Percentiles rank a stretch among this genome's conserved stretches.
phyloP scores from a whole-genome alignment of 2,797 vertebrate species.

The Pagetopsis macropterus region DNA sequence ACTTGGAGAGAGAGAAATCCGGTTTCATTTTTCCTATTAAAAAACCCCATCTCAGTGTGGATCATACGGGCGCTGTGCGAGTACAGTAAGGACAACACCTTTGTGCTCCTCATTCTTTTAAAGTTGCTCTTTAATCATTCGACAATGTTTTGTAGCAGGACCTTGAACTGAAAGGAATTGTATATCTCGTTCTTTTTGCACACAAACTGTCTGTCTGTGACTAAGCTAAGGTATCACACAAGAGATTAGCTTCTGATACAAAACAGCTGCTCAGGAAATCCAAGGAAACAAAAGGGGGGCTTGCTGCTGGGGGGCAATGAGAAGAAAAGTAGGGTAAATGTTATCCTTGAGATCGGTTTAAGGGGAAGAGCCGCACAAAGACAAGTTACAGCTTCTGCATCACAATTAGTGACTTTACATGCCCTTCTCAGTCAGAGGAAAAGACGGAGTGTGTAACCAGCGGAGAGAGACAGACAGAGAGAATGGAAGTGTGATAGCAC shows the following conservation, averaged over 20 bases:
- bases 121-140: conserved; percentile 30
- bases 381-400: conserved; percentile 59
- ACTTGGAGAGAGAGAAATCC: conserved; percentile 3
- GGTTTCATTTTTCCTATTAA: conserved; percentile 11
- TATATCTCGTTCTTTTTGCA: conserved; percentile 21
- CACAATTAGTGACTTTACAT: conserved; percentile 62
- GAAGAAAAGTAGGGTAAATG: conserved; percentile 35
- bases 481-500: conserved; percentile 58
- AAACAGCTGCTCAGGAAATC: conserved; percentile 13
- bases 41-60: conserved; percentile 5
- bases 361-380: conserved; percentile 53
- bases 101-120: conserved; percentile 22
- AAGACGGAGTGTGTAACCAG: conserved; percentile 28
- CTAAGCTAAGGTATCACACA: conserved; percentile 39
- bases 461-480: conserved; percentile 31
- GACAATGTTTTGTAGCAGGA: not conserved
- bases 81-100: conserved; percentile 14
- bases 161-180: conserved; percentile 29
- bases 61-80: not conserved
- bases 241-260: conserved; percentile 36
- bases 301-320: conserved; percentile 37
- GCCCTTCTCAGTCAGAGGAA: conserved; percentile 47
- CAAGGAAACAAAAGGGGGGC: conserved; percentile 46
- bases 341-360: conserved; percentile 66
- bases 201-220: conserved; percentile 15